Evolutionary conservation across 1,140 invertebrate genomes (phyloP).

Genomic region (Centruroides vittatus): DNA sequence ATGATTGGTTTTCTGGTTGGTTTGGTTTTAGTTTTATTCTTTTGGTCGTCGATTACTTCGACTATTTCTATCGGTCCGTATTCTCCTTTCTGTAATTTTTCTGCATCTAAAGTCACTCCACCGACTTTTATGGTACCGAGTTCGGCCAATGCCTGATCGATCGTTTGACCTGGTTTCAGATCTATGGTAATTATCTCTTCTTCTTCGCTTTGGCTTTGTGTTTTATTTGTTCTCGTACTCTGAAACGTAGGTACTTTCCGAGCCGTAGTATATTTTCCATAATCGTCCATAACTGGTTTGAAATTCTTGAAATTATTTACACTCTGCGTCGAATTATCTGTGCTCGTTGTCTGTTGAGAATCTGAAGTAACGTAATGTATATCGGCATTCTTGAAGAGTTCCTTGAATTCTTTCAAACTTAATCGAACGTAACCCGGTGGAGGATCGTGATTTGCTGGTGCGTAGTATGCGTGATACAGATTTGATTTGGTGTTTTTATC

Average conservation of each 20-base stretch:
- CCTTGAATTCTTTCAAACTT: conserved; percentile 17
- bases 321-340: neutral
- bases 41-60: neutral
- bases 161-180: neutral
- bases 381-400: conserved; percentile 20
- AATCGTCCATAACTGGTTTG: neutral
- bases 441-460: conserved; percentile 17
- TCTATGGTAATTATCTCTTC: neutral
- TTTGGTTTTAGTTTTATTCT: no score
- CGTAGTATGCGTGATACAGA: conserved; percentile 20
- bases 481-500: neutral
- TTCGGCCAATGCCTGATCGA: neutral
- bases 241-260: neutral
- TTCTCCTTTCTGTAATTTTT: neutral
- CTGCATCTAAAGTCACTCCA: neutral
- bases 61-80: neutral
- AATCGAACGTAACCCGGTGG: conserved; percentile 19
- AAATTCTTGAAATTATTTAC: neutral
- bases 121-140: neutral
- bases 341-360: no score
- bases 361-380: conserved; percentile 9
- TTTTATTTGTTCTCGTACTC: neutral
- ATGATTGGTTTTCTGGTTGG: no score
- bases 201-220: neutral
- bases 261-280: neutral